Base-by-base conservation (phyloP, 2,797 vertebrate genomes). In the Enteromius radiatus region DNA sequence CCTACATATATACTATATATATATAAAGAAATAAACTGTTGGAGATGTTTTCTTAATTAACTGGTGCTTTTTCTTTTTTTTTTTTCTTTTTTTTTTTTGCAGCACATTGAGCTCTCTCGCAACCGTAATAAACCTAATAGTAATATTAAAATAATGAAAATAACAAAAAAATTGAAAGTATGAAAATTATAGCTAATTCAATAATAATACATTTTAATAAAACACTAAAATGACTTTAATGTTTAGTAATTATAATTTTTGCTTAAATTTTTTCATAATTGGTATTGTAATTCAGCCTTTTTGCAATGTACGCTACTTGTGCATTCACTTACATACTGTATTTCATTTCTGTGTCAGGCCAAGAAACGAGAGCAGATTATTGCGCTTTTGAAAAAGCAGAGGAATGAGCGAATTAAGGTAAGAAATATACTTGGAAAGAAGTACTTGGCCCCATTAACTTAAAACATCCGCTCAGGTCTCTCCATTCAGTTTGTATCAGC, bases 381-480 rank as follows among this genome's bases (percentile, higher is more conserved):
- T 38, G 79, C 76, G 1, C 88, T 89, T 31, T 69, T 89, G 4
- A 84, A 81, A 73, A 88, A 85, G 75, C 88, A 88, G 63, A 81
- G 88, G 54, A 77, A 88, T 33, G 84, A 88, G 23, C 81, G 87
- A 28, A 86, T 88, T 71, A 89, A 89, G 88, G 89, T 89, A 88
- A 69, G 80, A 56, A 70, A 41, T n/a, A 19, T 67, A 47, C 26
- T 63, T 63, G 26, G 14, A 63, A 63, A 63, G 12, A 52, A 26
- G 19, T 36, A 31, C 36, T 68, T 19, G 3, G 4, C 41, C 14
- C 14, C n/a, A 38, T 75, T 56, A 59, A 31, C 17, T 64, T 70
- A 65, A 63, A 70, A 33, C 70, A 41, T 80, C 45, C 10, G 6
- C 17, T 73, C 33, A 21, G 69, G 82, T 80, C n/a, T 65, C n/a